phyloP scores from a whole-genome alignment of 2,113 vertebrate species.

The Reinhardtius hippoglossoides region DNA sequence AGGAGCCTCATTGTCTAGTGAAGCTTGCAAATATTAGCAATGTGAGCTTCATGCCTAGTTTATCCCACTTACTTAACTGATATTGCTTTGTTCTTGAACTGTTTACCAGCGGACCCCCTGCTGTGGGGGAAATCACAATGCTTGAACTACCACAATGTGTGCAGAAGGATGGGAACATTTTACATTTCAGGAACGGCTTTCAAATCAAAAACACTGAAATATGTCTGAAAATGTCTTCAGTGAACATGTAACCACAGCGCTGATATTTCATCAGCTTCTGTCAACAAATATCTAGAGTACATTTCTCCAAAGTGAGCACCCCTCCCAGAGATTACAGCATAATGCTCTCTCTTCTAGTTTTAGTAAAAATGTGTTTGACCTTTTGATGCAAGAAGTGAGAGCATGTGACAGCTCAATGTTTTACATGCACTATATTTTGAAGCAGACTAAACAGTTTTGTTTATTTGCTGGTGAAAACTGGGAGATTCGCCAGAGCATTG shows the following conservation, averaged over 20 bases:
- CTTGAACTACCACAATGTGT: conserved; percentile 25
- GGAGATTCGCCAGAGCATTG: background rate
- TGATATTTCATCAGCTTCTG: background rate
- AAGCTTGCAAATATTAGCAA: conserved; percentile 18
- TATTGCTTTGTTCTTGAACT: conserved; percentile 54
- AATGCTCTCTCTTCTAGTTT: conserved; percentile 20
- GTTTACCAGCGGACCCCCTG: conserved; percentile 54
- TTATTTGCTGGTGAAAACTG: background rate
- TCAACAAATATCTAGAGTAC: conserved; percentile 21
- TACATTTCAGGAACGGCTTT: background rate
- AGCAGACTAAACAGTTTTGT: conserved; percentile 2
- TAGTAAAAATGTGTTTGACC: background rate
- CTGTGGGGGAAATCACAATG: conserved; percentile 42
- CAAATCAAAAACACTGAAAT: background rate
- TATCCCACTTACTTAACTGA: conserved; percentile 53
- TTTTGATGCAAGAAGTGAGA: conserved; percentile 8
- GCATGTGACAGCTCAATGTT: background rate
- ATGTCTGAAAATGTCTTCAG: too few species aligned
- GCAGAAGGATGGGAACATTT: background rate
- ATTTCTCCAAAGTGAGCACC: conserved; percentile 17
- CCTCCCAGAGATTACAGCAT: conserved; percentile 14
- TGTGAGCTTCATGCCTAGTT: conserved; percentile 37
- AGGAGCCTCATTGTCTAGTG: background rate
- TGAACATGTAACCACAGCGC: background rate
- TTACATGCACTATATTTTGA: background rate